Conservation (phyloP, 1,140 invertebrate genomes). For the Lithobius niger region DNA sequence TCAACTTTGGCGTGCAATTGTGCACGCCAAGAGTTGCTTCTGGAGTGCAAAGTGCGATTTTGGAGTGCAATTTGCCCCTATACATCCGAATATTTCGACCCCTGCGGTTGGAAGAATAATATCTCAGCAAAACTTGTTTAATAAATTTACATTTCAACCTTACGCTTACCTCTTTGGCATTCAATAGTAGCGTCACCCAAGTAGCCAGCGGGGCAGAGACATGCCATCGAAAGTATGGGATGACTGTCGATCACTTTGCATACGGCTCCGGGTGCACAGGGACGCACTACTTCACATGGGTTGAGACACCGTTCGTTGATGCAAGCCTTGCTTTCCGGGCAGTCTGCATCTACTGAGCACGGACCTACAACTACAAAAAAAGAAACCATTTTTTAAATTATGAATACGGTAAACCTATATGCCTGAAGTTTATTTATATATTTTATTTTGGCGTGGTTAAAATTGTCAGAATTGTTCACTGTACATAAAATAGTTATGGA, state of each 20-base stretch:
- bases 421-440: too few species aligned
- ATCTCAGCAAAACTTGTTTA: too few species aligned
- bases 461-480: not conserved
- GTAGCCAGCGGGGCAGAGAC: slow-evolving; percentile 66
- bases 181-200: slow-evolving; percentile 45
- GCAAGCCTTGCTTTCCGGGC: slow-evolving; percentile 25
- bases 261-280: slow-evolving; percentile 42
- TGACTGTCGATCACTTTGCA: slow-evolving; percentile 65
- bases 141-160: too few species aligned
- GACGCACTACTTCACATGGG: slow-evolving; percentile 23
- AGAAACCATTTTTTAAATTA: not conserved
- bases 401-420: not conserved
- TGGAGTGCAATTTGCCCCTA: too few species aligned
- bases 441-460: too few species aligned
- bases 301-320: slow-evolving; percentile 26
- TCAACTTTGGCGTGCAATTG: too few species aligned
- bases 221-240: slow-evolving; percentile 67
- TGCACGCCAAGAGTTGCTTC: too few species aligned
- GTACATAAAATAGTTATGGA: not conserved
- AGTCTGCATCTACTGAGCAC: slow-evolving; percentile 25
- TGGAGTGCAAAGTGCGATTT: too few species aligned
- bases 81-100: too few species aligned
- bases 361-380: not conserved
- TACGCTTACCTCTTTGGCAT: slow-evolving; percentile 15
- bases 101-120: too few species aligned